Percentiles rank a stretch among this genome's conserved stretches.
These are phyloP conservation scores for Listronotus oregonensis DNA, from an alignment of 1,140 invertebrate species.

Conservation along the genomic window DNA sequence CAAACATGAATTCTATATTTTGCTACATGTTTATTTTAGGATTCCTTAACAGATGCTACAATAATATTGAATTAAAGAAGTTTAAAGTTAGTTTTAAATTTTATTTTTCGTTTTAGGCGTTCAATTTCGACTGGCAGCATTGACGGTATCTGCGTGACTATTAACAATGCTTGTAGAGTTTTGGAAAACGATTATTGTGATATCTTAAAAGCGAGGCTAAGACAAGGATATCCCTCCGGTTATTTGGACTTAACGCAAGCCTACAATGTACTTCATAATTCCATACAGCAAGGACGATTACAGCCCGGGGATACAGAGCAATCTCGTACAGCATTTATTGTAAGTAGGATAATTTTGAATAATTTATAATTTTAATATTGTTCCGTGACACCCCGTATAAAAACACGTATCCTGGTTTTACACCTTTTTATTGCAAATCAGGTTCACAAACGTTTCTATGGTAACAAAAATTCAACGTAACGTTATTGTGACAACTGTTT, in stretches of 20 bases:
- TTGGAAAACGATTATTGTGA: constrained; percentile 86
- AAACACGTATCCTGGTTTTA: too few species aligned
- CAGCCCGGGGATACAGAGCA: constrained; percentile 83
- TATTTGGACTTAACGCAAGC: constrained; percentile 82
- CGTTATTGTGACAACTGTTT: too few species aligned
- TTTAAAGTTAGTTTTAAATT: too few species aligned
- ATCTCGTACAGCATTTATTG: constrained; percentile 58
- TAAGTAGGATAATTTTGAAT: constrained; percentile 34
- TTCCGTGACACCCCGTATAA: too few species aligned
- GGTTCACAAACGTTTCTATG: too few species aligned
- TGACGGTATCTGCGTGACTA: constrained; percentile 94
- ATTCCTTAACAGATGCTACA: too few species aligned
- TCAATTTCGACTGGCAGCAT: constrained; percentile 88
- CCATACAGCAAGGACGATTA: constrained; percentile 80
- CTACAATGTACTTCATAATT: constrained; percentile 79
- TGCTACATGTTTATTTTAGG: too few species aligned
- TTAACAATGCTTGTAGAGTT: constrained; percentile 90
- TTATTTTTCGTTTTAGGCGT: constrained; percentile 66
- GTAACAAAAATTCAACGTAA: too few species aligned
- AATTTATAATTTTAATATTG: background rate
- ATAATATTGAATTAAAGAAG: too few species aligned
- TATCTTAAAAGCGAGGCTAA: constrained; percentile 75
- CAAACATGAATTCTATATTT: too few species aligned
- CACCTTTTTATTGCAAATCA: too few species aligned
- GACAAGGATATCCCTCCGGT: constrained; percentile 85